Conservation (phyloP, 2,113 vertebrate genomes). For the Enhydra lutris region DNA sequence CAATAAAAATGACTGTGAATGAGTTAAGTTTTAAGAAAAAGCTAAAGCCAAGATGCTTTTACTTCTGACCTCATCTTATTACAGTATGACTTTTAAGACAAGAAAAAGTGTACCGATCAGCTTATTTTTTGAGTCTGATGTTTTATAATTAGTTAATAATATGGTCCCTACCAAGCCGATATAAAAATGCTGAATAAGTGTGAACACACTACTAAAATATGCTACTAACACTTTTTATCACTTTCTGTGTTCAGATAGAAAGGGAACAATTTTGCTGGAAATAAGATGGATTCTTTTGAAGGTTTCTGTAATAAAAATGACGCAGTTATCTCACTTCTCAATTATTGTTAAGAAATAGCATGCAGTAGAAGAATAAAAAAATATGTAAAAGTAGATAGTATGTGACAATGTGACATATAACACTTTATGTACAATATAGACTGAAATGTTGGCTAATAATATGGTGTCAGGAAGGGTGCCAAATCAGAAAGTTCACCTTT, state of each 20-base stretch:
- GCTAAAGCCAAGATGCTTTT: not conserved
- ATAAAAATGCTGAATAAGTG: not conserved
- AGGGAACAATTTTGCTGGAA: not conserved
- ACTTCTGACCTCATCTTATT: not conserved
- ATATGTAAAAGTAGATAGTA: not conserved
- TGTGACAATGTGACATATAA: not conserved
- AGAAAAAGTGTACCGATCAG: not conserved
- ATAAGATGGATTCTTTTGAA: not conserved
- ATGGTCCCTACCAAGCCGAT: not conserved
- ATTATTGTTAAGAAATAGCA: not conserved
- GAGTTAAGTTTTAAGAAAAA: not conserved
- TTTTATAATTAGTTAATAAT: not conserved
- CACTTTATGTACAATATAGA: not conserved
- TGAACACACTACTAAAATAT: not conserved
- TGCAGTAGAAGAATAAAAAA: not conserved
- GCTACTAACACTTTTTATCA: not conserved
- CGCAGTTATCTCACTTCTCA: not conserved
- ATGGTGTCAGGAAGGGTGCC: not conserved
- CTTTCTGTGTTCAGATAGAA: not conserved
- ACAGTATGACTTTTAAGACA: not conserved
- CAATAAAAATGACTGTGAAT: not conserved
- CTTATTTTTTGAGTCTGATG: not conserved
- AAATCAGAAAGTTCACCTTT: not conserved
- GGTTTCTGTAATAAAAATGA: not conserved
- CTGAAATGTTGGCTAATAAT: not conserved